Evolutionary conservation across 2,888 invertebrate genomes (phyloP).

Genomic region (Sinelater perroti): DNA sequence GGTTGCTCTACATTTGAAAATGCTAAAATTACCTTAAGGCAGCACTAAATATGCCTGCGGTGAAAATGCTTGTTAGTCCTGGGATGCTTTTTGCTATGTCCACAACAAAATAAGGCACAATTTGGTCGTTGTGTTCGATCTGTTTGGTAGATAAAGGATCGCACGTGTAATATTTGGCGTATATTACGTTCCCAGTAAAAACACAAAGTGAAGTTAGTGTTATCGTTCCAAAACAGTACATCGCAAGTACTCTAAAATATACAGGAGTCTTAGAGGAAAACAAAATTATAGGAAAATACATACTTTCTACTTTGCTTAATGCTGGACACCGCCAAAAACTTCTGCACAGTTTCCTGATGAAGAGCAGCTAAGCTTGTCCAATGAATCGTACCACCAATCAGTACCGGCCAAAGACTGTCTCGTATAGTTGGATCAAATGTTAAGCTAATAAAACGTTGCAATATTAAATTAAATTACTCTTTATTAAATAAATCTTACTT

Average conservation of each 20-base stretch:
- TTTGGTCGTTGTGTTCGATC: conserved; percentile 66
- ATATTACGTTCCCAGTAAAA: conserved; percentile 69
- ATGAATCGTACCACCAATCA: conserved; percentile 65
- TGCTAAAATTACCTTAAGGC: conserved; percentile 65
- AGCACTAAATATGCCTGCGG: conserved; percentile 78
- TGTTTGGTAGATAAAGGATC: conserved; percentile 70
- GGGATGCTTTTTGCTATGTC: conserved; percentile 72
- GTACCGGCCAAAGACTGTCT: conserved; percentile 69
- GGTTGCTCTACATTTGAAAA: neutral
- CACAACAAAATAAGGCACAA: conserved; percentile 76
- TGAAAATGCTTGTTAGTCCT: conserved; percentile 78
- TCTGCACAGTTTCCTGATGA: conserved; percentile 69
- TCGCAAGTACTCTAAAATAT: conserved; percentile 6
- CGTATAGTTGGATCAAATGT: conserved; percentile 63
- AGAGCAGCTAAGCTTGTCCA: conserved; percentile 65
- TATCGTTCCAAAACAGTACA: conserved; percentile 60
- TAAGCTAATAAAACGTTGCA: conserved; percentile 25
- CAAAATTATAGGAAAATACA: no score
- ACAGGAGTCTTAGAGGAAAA: neutral
- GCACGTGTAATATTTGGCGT: conserved; percentile 71
- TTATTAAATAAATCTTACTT: conserved; percentile 62
- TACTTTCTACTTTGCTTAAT: conserved; percentile 65
- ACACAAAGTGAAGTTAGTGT: conserved; percentile 67
- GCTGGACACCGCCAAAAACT: conserved; percentile 68
- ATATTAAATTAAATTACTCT: no score